These are phyloP conservation scores for Australoheros scitulus DNA, from an alignment of 2,113 vertebrate genomes.

Conservation along the genomic window DNA sequence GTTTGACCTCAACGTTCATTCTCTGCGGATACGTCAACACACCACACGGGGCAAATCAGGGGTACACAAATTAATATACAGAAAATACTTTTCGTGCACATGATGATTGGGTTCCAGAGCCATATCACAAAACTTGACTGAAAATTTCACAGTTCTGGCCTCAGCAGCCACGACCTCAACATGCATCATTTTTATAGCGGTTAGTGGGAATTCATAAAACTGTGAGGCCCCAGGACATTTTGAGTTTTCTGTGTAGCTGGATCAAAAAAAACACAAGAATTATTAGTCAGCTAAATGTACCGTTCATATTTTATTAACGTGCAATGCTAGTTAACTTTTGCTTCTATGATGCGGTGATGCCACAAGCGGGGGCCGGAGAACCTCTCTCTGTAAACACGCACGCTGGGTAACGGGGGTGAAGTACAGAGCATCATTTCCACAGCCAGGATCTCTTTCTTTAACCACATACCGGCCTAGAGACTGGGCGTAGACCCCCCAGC, in stretches of 20 bases:
- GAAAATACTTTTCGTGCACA: conserved; percentile 63
- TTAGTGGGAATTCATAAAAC: neutral
- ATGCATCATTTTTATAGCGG: neutral
- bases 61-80: conserved; percentile 1
- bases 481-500: too few relatives aligned
- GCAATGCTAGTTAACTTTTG: neutral
- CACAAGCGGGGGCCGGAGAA: rapidly evolving
- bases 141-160: conserved; percentile 41
- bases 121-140: conserved; percentile 3
- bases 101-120: conserved; percentile 30
- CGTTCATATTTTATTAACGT: neutral
- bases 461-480: too few relatives aligned
- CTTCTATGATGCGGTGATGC: neutral
- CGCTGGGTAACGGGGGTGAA: too few relatives aligned
- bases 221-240: neutral
- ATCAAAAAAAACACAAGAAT: neutral
- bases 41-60: conserved; percentile 19
- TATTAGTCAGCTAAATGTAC: neutral
- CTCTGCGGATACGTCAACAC: neutral
- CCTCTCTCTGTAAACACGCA: too few relatives aligned
- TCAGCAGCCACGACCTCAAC: neutral
- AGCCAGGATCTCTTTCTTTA: too few relatives aligned
- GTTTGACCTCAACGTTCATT: conserved; percentile 13
- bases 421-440: too few relatives aligned
- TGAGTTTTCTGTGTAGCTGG: neutral